These are phyloP conservation scores for Entelurus aequoreus DNA, from an alignment of 2,113 vertebrate species.

Conservation along the genomic window DNA sequence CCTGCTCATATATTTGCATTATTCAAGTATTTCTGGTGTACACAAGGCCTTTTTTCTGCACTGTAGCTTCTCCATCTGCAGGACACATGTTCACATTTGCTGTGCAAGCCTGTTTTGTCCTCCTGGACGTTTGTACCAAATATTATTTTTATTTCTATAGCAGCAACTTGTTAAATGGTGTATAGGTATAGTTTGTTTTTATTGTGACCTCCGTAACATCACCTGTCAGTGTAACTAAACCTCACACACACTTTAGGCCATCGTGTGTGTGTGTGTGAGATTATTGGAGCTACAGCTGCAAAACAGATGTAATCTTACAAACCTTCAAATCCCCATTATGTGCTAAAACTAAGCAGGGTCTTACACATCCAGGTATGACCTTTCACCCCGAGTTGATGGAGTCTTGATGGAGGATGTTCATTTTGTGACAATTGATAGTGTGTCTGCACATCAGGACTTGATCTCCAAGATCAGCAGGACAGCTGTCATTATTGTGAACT, in stretches of 20 bases:
- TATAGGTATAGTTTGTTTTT: not conserved
- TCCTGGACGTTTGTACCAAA: slow-evolving; percentile 48
- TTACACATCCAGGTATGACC: slow-evolving; percentile 25
- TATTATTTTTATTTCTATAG: slow-evolving; percentile 21
- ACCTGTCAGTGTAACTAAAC: slow-evolving; percentile 1
- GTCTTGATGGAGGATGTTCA: slow-evolving; percentile 17
- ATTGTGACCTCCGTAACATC: not conserved
- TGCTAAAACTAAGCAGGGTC: slow-evolving; percentile 11
- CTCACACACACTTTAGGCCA: not conserved
- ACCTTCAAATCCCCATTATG: slow-evolving; percentile 22
- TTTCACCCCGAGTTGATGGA: slow-evolving; percentile 47
- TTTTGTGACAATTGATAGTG: slow-evolving; percentile 34
- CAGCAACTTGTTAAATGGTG: too few species aligned
- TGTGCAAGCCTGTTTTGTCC: slow-evolving; percentile 42
- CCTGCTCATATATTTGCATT: slow-evolving; percentile 70
- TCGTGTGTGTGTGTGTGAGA: slow-evolving; percentile 19
- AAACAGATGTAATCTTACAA: slow-evolving; percentile 30
- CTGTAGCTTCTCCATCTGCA: slow-evolving; percentile 63
- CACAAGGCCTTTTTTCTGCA: slow-evolving; percentile 38
- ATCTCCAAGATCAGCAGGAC: slow-evolving; percentile 60
- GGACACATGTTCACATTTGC: slow-evolving; percentile 61
- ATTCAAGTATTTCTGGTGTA: slow-evolving; percentile 58
- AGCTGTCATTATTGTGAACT: slow-evolving; percentile 81
- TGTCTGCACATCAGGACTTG: slow-evolving; percentile 51
- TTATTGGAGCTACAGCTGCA: slow-evolving; percentile 17